These are phyloP conservation scores for Ptilorrhoa leucosticta DNA, from an alignment of 2,113 vertebrate species.

Conservation along the genomic window DNA sequence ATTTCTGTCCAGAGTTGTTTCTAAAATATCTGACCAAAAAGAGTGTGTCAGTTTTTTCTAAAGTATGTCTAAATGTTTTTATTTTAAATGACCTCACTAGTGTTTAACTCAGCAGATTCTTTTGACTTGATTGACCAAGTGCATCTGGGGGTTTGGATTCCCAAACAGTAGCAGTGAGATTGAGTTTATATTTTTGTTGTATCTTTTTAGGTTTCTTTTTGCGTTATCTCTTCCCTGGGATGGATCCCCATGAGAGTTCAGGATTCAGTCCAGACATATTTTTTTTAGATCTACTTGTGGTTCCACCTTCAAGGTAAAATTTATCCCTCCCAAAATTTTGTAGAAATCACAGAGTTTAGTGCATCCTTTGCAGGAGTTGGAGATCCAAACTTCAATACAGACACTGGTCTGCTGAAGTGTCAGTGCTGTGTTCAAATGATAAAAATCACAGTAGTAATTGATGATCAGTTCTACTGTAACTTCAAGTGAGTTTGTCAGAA, in stretches of 20 bases:
- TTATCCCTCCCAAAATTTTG: not conserved
- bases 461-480: not conserved
- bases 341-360: not conserved
- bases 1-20: not conserved
- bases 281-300: constrained; percentile 90
- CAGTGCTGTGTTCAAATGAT: not conserved
- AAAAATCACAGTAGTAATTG: not conserved
- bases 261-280: constrained; percentile 82
- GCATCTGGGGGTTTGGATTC: not conserved
- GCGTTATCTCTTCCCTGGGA: constrained; percentile 82
- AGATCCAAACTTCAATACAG: not conserved
- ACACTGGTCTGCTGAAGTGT: not conserved
- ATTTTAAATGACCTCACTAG: not conserved
- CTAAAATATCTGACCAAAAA: not conserved
- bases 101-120: not conserved
- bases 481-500: not conserved
- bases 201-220: constrained; percentile 86
- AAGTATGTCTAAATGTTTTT: not conserved
- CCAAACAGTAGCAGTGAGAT: not conserved
- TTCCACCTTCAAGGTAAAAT: constrained; percentile 89
- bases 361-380: not conserved
- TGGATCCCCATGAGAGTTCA: constrained; percentile 52
- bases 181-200: not conserved
- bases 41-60: not conserved
- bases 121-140: not conserved